A percentile compares a stretch with the other conserved stretches of the same genome.
These are phyloP conservation scores for Cottoperca gobio DNA, from an alignment of 2,797 vertebrate genomes.

Conservation along the genomic window DNA sequence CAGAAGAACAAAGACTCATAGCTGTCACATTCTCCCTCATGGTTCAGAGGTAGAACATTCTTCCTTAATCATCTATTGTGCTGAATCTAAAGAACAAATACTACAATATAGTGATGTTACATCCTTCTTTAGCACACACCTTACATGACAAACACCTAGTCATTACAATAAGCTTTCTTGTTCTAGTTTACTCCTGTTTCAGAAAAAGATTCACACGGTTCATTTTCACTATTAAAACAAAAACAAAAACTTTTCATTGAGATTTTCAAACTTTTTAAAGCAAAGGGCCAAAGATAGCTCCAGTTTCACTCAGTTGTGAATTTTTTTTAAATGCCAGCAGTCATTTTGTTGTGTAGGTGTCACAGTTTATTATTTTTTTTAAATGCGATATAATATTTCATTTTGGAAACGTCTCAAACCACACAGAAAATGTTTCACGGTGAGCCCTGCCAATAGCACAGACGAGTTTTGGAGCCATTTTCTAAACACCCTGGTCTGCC, in stretches of 20 bases:
- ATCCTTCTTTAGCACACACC: not conserved
- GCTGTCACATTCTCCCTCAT: not conserved
- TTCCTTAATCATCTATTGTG: not conserved
- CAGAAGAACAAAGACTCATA: not conserved
- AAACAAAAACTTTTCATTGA: not conserved
- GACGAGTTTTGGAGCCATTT: conserved; percentile 70
- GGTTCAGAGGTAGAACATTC: not conserved
- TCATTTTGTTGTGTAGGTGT: conserved; percentile 63
- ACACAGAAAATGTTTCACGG: conserved; percentile 67
- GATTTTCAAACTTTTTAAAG: conserved; percentile 22
- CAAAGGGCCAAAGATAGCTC: not conserved
- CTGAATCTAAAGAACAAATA: not conserved
- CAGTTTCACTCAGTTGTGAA: conserved; percentile 28
- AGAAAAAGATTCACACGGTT: not conserved
- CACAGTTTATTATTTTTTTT: conserved; percentile 43
- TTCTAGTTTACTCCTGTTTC: not conserved
- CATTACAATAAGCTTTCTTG: not conserved
- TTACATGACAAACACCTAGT: not conserved
- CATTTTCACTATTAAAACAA: not conserved
- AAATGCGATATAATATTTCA: conserved; percentile 47
- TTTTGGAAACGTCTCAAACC: conserved; percentile 72
- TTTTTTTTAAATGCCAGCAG: conserved; percentile 41
- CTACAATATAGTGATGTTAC: not conserved
- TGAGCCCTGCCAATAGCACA: conserved; percentile 67
- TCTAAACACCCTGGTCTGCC: conserved; percentile 67